Conservation (phyloP, 1,140 invertebrate species). For the Reticulitermes speratus region DNA sequence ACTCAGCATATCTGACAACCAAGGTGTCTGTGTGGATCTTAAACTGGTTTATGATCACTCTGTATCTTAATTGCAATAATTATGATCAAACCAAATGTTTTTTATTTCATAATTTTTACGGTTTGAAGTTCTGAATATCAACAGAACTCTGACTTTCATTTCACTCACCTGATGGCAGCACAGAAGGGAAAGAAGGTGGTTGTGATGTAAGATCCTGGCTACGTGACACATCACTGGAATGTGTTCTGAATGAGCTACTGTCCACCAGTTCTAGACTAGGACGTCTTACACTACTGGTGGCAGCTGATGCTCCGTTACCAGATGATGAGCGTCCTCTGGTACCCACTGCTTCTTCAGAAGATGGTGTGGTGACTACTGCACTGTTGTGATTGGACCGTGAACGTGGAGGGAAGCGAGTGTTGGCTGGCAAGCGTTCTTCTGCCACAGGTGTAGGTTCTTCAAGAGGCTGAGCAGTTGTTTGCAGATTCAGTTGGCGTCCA, state of each 20-base stretch:
- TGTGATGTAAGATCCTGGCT: conserved; percentile 39
- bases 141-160: too few species aligned
- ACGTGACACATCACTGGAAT: conserved; percentile 44
- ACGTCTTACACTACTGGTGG: conserved; percentile 52
- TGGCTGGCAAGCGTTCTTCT: conserved; percentile 66
- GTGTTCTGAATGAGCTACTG: conserved; percentile 74
- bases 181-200: conserved; percentile 51
- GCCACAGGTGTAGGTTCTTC: neutral
- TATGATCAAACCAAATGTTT: too few species aligned
- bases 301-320: conserved; percentile 40
- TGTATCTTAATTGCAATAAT: too few species aligned
- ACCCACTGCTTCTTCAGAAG: neutral
- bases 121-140: too few species aligned
- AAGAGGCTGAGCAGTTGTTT: neutral
- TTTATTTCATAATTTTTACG: too few species aligned
- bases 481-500: conserved; percentile 1
- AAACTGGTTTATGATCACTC: too few species aligned
- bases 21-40: too few species aligned
- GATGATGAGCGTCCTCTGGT: conserved; percentile 32
- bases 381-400: conserved; percentile 46
- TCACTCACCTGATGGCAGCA: conserved; percentile 47
- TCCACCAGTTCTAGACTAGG: conserved; percentile 76
- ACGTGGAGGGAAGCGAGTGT: conserved; percentile 75
- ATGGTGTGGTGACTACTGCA: conserved; percentile 50
- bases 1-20: too few species aligned